Evolutionary conservation across 2,797 vertebrate species (phyloP).

Genomic region (Cetoscarus ocellatus): DNA sequence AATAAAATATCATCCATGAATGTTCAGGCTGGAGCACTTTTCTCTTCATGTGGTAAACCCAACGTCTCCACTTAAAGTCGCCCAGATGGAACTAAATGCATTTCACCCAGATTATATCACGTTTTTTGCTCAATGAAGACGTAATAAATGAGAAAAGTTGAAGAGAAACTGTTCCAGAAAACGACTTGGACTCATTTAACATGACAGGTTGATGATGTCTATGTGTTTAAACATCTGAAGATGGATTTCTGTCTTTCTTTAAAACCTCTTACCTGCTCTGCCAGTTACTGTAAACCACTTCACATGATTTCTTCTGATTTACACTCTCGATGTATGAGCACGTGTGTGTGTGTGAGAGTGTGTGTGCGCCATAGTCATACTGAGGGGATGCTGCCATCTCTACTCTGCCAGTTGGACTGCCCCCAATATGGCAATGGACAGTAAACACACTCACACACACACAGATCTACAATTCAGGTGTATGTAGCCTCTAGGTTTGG

Average conservation of each 20-base stretch:
- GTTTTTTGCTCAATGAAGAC: neutral
- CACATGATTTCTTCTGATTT: constrained; percentile 37
- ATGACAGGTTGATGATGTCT: neutral
- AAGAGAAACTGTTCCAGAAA: neutral
- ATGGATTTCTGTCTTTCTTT: neutral
- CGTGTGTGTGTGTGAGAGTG: constrained; percentile 12
- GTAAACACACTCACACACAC: constrained; percentile 37
- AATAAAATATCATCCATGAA: no score
- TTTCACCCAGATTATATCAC: neutral
- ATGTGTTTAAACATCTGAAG: constrained; percentile 18
- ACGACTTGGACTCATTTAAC: neutral
- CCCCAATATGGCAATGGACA: constrained; percentile 54
- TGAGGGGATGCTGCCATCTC: constrained; percentile 26
- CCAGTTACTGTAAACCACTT: constrained; percentile 15
- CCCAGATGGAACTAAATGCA: neutral
- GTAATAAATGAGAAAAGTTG: no score
- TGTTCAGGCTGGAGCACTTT: neutral
- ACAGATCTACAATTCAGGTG: constrained; percentile 40
- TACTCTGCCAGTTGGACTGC: constrained; percentile 61
- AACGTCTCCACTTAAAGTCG: neutral
- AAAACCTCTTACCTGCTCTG: constrained; percentile 5
- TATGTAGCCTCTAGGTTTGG: constrained; percentile 49
- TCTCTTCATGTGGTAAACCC: neutral
- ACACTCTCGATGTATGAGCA: constrained; percentile 29
- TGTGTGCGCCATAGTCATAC: neutral